Percentiles rank a stretch among this genome's conserved stretches.
Evolutionary conservation across 1,140 invertebrate genomes (phyloP).

Genomic region (Drosophila pruinosa): DNA sequence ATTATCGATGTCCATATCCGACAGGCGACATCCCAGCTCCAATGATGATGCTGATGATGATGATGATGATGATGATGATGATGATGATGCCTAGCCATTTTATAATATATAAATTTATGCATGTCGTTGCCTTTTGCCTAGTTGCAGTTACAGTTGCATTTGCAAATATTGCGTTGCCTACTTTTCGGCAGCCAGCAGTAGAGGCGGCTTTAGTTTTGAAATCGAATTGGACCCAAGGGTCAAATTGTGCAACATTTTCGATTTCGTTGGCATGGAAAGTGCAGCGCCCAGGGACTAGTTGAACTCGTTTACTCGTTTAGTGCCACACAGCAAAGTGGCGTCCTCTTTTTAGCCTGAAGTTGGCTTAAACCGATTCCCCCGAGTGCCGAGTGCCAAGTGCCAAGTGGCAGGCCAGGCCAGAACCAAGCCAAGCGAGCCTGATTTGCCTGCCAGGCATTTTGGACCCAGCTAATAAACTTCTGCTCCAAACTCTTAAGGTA

Average conservation of each 20-base stretch:
- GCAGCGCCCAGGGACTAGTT: slow-evolving; percentile 34
- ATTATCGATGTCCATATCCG: slow-evolving; percentile 52
- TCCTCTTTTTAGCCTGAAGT: neutral
- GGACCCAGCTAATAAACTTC: slow-evolving; percentile 4
- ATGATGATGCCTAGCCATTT: slow-evolving; percentile 36
- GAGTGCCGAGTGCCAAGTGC: too few relatives aligned
- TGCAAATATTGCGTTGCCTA: slow-evolving; percentile 31
- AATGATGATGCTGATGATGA: neutral
- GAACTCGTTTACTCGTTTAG: slow-evolving; percentile 46
- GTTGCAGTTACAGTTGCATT: neutral
- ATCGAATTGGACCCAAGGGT: slow-evolving; percentile 75
- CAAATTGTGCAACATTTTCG: slow-evolving; percentile 67
- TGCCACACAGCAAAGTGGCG: slow-evolving; percentile 1
- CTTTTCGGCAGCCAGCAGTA: slow-evolving; percentile 10
- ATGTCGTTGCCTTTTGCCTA: slow-evolving; percentile 27
- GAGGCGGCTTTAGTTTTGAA: slow-evolving; percentile 60
- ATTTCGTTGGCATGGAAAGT: slow-evolving; percentile 51
- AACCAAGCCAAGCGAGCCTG: neutral
- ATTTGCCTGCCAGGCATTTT: neutral
- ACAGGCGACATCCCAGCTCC: neutral
- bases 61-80: neutral
- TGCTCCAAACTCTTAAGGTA: neutral
- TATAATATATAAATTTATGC: slow-evolving; percentile 63
- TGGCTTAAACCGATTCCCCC: neutral
- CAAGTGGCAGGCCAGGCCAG: too few relatives aligned